Conservation (phyloP, 2,113 vertebrate species). For the Colinus virginianus region DNA sequence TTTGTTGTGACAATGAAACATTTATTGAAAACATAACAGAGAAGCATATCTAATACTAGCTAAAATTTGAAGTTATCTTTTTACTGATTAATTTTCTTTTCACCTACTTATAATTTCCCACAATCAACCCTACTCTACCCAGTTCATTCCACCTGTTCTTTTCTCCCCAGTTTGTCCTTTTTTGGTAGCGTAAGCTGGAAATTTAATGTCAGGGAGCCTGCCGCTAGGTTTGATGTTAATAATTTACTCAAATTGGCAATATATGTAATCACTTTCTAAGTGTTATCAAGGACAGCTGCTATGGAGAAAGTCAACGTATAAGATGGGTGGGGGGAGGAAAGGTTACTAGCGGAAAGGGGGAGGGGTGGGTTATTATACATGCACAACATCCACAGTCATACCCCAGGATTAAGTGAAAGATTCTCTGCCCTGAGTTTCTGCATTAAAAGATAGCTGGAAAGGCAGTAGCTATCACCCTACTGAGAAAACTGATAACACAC, state of each 20-base stretch:
- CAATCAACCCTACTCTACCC: neutral
- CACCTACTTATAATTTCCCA: neutral
- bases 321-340: neutral
- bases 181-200: constrained; percentile 19
- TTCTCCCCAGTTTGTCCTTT: neutral
- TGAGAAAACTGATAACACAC: neutral
- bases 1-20: neutral
- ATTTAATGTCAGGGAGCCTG: constrained; percentile 13
- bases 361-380: neutral
- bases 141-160: neutral
- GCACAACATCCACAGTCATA: neutral
- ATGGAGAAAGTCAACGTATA: constrained; percentile 46
- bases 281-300: constrained; percentile 48
- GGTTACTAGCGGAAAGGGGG: neutral
- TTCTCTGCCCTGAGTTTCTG: neutral
- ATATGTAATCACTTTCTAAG: constrained; percentile 69
- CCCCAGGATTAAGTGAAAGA: constrained; percentile 8
- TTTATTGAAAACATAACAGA: neutral
- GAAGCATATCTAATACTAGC: neutral
- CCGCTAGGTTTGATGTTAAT: constrained; percentile 63
- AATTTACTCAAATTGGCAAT: constrained; percentile 66
- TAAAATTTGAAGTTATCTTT: neutral
- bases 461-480: neutral
- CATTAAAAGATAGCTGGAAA: neutral
- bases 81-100: constrained; percentile 34